Conservation (phyloP, 2,797 vertebrate genomes). For the Manis javanica region DNA sequence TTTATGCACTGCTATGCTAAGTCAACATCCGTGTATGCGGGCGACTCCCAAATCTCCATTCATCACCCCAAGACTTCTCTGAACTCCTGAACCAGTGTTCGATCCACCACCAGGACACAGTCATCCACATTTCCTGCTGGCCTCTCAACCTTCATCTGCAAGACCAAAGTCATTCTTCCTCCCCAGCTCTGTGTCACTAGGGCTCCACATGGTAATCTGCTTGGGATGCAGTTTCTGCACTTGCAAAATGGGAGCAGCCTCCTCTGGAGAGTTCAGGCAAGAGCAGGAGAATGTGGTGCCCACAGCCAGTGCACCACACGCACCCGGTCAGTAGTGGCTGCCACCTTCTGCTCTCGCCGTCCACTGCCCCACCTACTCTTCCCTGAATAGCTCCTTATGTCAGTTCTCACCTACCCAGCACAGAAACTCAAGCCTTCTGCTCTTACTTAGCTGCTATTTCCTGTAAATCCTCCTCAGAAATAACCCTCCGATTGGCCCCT, state of each 20-base stretch:
- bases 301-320: neutral
- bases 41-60: neutral
- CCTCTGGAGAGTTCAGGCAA: neutral
- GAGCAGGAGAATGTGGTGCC: neutral
- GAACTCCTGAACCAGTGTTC: neutral
- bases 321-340: too few relatives aligned
- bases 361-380: neutral
- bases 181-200: neutral
- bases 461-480: neutral
- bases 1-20: neutral
- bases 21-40: accelerated
- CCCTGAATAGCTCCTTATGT: neutral
- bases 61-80: neutral
- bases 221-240: neutral
- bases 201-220: accelerated
- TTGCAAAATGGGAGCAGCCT: neutral
- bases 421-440: neutral
- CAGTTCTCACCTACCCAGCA: neutral
- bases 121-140: neutral
- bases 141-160: neutral
- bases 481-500: neutral
- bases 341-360: neutral
- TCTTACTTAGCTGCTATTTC: neutral
- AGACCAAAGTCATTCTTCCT: neutral
- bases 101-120: neutral